Base-by-base conservation (phyloP, 2,888 invertebrate species). In the Neria commutata region DNA sequence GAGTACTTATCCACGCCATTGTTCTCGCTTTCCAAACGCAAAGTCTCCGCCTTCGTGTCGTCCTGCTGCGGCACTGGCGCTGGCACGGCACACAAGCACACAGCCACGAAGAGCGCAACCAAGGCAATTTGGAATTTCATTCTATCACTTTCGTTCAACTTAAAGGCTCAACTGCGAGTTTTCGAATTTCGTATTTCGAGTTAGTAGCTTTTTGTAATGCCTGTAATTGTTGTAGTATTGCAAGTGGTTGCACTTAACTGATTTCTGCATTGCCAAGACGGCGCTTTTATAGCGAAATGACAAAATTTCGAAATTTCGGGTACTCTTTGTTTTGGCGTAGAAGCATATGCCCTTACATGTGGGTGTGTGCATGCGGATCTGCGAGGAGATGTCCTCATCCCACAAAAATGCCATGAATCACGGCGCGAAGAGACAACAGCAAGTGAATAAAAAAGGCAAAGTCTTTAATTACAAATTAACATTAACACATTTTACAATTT, bases 1-100 rank as follows among this genome's bases (percentile, higher is more conserved):
- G 82, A 84, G 76, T 88, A 88, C 50, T 84, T 83, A 65, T 85
- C 86, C 16, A 85, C 71, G 51, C 86, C 87, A 64, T 84, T 84
- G 67, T 87, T 88, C 70, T 87, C 85, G 49, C 81, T 79, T 50
- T 72, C 77, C 56, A 74, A 65, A 5, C 73, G 72, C 21, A 76
- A 2, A 2, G 70, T 72, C 55, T 74, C 68, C 1, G 79, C 79
- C n/a, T 67, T 54, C 1, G 60, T 48, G 37, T 75, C 75, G 26
- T 69, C 74, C 21, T 66, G 60, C n/a, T 66, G 67, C 6, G 69
- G 66, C 17, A 67, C 59, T 16, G 72, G 72, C n/a, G 65, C 64
- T 2, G 65, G 65, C 24, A 69, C 67, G 10, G 69, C 64, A n/a
- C n/a, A n/a, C 21, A 60, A 26, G 50, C 63, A 61, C 5, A 52